These are phyloP conservation scores for Callithrix jacchus DNA, from an alignment of 2,113 vertebrate genomes.

Conservation along the genomic window DNA sequence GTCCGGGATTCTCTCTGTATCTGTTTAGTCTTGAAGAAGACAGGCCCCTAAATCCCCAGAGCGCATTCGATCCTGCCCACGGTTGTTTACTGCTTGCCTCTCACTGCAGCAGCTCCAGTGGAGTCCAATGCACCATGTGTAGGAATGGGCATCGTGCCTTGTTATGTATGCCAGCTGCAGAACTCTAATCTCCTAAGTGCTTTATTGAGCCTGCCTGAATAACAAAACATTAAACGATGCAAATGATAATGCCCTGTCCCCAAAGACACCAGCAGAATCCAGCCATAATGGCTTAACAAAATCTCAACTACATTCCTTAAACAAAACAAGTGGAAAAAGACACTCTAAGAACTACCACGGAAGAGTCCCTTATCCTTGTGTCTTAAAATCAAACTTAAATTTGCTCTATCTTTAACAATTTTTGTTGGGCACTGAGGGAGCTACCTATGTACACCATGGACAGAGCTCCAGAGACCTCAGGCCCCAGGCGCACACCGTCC, in stretches of 20 bases:
- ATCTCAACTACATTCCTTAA: not conserved
- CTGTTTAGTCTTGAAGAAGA: not conserved
- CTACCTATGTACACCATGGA: not conserved
- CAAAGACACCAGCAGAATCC: not conserved
- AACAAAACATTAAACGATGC: slow-evolving; percentile 4
- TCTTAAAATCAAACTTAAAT: slow-evolving; percentile 1
- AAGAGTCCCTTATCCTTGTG: not conserved
- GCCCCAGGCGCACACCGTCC: not conserved
- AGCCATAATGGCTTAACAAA: slow-evolving; percentile 36
- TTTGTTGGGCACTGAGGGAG: not conserved
- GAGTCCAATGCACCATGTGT: accelerated
- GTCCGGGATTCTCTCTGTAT: not conserved
- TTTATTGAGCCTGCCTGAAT: slow-evolving; percentile 36
- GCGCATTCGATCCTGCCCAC: not conserved
- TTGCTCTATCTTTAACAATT: not conserved
- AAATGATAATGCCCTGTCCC: slow-evolving; percentile 33
- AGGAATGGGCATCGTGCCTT: slow-evolving; percentile 19
- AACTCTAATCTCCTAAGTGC: slow-evolving; percentile 56
- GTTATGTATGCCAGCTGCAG: not conserved
- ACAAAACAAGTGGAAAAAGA: not conserved
- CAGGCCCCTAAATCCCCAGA: not conserved
- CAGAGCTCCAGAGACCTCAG: not conserved
- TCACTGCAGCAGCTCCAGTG: not conserved
- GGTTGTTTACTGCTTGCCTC: not conserved
- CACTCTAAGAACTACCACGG: not conserved